Base-by-base conservation (phyloP, 2,797 vertebrate species). In the Setipinna tenuifilis region DNA sequence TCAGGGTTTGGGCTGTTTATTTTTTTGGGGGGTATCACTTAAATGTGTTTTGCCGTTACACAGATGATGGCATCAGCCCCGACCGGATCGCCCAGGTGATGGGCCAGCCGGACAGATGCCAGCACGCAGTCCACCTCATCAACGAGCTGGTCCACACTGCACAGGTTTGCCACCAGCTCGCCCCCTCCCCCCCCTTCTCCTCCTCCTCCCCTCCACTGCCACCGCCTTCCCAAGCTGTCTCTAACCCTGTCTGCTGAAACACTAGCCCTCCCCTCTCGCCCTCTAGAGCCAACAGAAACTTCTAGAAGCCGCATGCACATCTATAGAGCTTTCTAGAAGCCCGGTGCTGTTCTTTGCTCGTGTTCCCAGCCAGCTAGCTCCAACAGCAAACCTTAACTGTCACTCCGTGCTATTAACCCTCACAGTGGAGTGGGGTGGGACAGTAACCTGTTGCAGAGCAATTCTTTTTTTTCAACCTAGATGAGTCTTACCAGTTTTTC, bases 71-170 rank as follows among this genome's bases (percentile, higher is more conserved):
- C 23, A 94, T 99, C 92, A 99, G 97, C 91, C 95, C 97, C 0
- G 98, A 99, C 85, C 93, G 98, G 91, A 95, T 99, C 0, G 98
- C 98, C 0, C 98, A 99, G 94, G 97, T 99, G 93, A 99, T 99
- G 97, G 98, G 98, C 6, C 98, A 98, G 92, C 96, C 96, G 0
- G 98, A 99, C 19, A 94, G 98, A 90, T 99, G 98, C 95, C 98
- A 99, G 87, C 98, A 99, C 0, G 98, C 98, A 0, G 97, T 98
- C 3, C 98, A 98, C 87, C 95, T 99, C 94, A 99, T 99, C 95
- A 97, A 94, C 0, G 98, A 99, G 89, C 96, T 99, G 84, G 98
- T 99, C 84, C 96, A 99, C 10, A 99, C 98, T 0, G 98, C 98
- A 88, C 98, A 99, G 97, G 98, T 99, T 88, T 81, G 48, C 3